Percentiles rank a stretch among this genome's conserved stretches.
Evolutionary conservation across 2,888 invertebrate species (phyloP).

Genomic region (Chaetogeoica ovagalla): DNA sequence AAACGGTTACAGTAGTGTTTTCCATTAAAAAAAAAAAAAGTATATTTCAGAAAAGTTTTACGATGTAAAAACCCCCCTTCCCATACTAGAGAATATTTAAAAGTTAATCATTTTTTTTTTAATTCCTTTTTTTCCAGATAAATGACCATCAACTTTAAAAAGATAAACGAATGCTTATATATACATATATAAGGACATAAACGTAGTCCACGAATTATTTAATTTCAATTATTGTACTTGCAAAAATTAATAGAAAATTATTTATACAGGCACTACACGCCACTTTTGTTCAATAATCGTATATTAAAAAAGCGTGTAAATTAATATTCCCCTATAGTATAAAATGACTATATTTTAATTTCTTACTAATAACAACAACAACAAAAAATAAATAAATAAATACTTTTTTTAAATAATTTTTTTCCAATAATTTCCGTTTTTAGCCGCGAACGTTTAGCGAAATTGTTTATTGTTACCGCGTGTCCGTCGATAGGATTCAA

Average conservation of each 20-base stretch:
- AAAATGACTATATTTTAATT: too few species aligned
- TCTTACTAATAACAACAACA: too few species aligned
- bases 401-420: background rate
- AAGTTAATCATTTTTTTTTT: conserved; percentile 34
- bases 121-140: conserved; percentile 6
- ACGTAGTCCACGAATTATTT: background rate
- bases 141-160: conserved; percentile 1
- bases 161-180: background rate
- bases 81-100: conserved; percentile 29
- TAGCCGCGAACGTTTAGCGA: background rate
- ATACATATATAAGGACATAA: background rate
- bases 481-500: background rate
- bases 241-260: too few species aligned
- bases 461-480: background rate
- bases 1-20: conserved; percentile 37
- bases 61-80: background rate
- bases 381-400: too few species aligned
- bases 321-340: too few species aligned
- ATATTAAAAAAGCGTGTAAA: too few species aligned
- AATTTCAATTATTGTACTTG: too few species aligned
- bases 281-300: too few species aligned
- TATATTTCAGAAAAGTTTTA: conserved; percentile 39
- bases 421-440: background rate
- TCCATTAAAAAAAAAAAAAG: conserved; percentile 30
- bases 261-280: too few species aligned